Conservation (phyloP, 2,888 invertebrate species). For the Oscheius onirici region DNA sequence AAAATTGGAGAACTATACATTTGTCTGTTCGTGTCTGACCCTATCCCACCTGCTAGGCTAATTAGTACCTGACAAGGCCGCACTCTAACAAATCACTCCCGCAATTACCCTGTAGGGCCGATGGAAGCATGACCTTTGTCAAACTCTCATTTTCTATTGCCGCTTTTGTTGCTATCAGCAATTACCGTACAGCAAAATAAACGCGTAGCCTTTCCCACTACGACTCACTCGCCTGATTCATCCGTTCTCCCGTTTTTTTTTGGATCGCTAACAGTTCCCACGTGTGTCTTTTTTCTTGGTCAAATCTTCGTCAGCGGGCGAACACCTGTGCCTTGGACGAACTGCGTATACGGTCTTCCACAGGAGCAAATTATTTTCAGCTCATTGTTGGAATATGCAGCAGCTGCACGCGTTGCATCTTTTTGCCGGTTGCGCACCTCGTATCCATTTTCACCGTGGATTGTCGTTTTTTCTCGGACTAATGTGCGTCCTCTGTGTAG, state of each 20-base stretch:
- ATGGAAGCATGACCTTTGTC: constrained; percentile 21
- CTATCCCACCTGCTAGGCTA: constrained; percentile 31
- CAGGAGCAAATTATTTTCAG: background rate
- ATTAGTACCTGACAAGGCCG: constrained; percentile 33
- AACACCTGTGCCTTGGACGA: background rate
- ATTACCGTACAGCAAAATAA: too few relatives aligned
- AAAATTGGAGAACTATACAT: background rate
- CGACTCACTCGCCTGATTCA: constrained; percentile 9
- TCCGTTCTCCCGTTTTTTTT: constrained; percentile 1
- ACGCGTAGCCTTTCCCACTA: constrained; percentile 7
- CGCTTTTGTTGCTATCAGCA: background rate
- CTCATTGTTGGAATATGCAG: background rate
- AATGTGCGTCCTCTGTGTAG: constrained; percentile 11
- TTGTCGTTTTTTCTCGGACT: constrained; percentile 8
- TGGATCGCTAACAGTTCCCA: too few relatives aligned
- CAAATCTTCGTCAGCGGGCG: background rate
- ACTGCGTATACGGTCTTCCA: background rate
- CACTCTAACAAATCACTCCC: constrained; percentile 32
- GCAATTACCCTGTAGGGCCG: constrained; percentile 13
- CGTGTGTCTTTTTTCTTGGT: background rate
- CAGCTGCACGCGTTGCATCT: constrained; percentile 1
- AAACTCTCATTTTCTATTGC: constrained; percentile 5
- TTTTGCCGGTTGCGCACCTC: constrained; percentile 7
- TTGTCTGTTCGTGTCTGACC: constrained; percentile 11
- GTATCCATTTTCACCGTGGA: constrained; percentile 22